phyloP scores from a whole-genome alignment of 2,113 vertebrate species.

The Cyanoramphus novaezelandiae region DNA sequence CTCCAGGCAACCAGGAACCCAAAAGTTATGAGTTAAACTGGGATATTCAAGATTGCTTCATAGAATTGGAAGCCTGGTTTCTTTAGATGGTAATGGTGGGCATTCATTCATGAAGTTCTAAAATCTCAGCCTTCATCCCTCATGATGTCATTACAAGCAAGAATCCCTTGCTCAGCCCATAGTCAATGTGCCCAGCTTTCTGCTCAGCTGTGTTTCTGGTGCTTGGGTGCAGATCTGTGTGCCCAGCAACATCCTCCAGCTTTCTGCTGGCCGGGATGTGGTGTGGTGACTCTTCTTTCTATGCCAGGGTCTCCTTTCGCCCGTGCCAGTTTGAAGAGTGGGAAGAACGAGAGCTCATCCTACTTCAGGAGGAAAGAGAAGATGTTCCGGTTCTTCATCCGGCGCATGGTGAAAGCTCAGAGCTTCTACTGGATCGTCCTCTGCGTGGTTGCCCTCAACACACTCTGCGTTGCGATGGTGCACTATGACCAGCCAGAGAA shows the following conservation, averaged over 20 bases:
- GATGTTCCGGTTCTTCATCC: slow-evolving; percentile 93
- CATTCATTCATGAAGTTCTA: background rate
- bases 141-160: background rate
- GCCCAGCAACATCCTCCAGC: background rate
- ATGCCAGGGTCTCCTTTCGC: slow-evolving; percentile 88
- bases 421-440: slow-evolving; percentile 96
- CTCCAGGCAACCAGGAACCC: background rate
- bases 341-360: slow-evolving; percentile 89
- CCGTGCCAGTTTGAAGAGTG: slow-evolving; percentile 89
- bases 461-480: slow-evolving; percentile 93
- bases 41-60: background rate
- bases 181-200: background rate
- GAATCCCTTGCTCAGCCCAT: background rate
- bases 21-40: background rate
- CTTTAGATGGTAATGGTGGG: background rate
- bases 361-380: slow-evolving; percentile 95
- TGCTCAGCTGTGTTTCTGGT: background rate
- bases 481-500: slow-evolving; percentile 92
- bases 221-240: background rate
- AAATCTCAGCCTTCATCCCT: background rate
- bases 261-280: background rate
- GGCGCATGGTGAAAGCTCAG: slow-evolving; percentile 94
- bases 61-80: background rate
- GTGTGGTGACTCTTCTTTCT: slow-evolving; percentile 13
- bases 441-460: slow-evolving; percentile 94